Percentiles rank a stretch among this genome's conserved stretches.
These are phyloP conservation scores for Arctia plantaginis DNA, from an alignment of 2,888 invertebrate species.

Conservation along the genomic window DNA sequence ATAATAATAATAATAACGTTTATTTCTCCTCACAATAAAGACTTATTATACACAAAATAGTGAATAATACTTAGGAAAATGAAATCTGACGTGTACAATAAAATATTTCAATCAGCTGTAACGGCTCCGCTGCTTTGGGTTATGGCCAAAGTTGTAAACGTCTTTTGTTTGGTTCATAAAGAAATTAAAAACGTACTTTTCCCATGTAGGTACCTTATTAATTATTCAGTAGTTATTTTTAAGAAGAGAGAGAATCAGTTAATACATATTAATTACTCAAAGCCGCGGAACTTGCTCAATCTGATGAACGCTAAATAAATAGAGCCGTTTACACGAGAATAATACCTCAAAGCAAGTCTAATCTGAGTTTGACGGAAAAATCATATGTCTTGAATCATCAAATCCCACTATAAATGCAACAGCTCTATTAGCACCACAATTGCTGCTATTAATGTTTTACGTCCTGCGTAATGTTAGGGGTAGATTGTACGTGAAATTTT, in stretches of 20 bases:
- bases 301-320: neutral
- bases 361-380: neutral
- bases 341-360: conserved; percentile 6
- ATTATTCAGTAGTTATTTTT: neutral
- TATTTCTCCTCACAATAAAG: no score
- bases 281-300: no score
- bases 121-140: neutral
- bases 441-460: no score
- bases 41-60: no score
- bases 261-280: neutral
- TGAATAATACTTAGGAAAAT: conserved; percentile 24
- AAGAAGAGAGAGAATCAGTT: neutral
- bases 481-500: neutral
- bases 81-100: conserved; percentile 30
- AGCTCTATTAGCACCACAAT: neutral
- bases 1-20: no score
- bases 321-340: neutral
- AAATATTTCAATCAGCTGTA: neutral
- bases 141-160: neutral
- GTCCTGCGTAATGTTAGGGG: neutral
- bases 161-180: neutral
- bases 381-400: neutral
- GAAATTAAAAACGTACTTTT: neutral
- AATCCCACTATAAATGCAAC: neutral
- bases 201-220: neutral